Percentiles rank a stretch among this genome's conserved stretches.
phyloP scores from a whole-genome alignment of 2,113 vertebrate genomes.

The Elephantulus edwardii region DNA sequence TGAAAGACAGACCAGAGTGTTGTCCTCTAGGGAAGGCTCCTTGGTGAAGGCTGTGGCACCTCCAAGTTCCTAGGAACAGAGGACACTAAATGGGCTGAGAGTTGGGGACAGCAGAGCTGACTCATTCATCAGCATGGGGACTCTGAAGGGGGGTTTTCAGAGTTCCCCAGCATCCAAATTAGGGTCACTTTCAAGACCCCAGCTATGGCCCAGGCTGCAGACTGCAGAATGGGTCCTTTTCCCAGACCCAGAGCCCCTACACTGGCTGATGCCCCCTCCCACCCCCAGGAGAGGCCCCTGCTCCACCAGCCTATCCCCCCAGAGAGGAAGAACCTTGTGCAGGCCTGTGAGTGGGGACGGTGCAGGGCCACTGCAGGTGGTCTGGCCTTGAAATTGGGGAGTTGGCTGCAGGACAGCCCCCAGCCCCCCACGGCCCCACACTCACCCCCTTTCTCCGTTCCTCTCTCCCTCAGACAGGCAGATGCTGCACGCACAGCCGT shows the following conservation, averaged over 20 bases:
- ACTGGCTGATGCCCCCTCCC: not conserved
- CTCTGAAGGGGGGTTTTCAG: not conserved
- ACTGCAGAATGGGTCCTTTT: not conserved
- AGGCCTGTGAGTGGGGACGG: not conserved
- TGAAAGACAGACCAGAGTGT: constrained; percentile 1
- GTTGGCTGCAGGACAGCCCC: not conserved
- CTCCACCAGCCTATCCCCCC: not conserved
- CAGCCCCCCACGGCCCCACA: not conserved
- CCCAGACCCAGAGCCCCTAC: not conserved
- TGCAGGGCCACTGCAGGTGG: not conserved
- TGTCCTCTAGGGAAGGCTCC: not conserved
- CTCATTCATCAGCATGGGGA: rapidly evolving
- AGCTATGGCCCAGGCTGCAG: not conserved
- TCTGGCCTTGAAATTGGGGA: not conserved
- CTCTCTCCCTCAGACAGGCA: not conserved
- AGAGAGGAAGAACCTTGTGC: not conserved
- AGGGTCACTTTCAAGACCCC: not conserved
- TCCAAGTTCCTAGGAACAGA: not conserved
- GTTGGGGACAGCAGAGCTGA: rapidly evolving
- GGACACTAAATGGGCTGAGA: not conserved
- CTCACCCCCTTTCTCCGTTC: not conserved
- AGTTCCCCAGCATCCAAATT: not conserved
- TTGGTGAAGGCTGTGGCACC: not conserved
- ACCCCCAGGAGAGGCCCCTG: not conserved
- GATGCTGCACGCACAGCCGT: not conserved